Conservation (phyloP, 2,113 vertebrate genomes). For the Notothenia rossii region DNA sequence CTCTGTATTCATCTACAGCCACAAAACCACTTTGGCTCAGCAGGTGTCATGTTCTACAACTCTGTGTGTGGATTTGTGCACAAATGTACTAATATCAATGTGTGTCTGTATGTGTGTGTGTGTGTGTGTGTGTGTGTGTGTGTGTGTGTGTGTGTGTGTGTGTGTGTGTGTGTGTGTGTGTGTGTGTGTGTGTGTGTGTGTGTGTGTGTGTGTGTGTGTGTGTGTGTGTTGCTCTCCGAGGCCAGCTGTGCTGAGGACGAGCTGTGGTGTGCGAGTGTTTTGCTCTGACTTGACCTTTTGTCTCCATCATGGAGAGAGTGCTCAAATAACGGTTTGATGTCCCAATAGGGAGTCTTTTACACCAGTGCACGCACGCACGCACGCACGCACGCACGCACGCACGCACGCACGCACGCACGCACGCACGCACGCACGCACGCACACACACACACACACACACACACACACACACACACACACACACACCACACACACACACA, state of each 20-base stretch:
- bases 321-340: slow-evolving; percentile 51
- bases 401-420: background rate
- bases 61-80: background rate
- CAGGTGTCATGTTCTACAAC: slow-evolving; percentile 35
- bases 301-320: slow-evolving; percentile 32
- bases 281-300: slow-evolving; percentile 56
- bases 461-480: background rate
- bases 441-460: background rate
- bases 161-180: background rate
- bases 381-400: background rate
- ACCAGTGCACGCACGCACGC: background rate
- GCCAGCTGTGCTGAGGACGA: slow-evolving; percentile 26
- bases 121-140: too few species aligned
- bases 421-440: background rate
- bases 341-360: slow-evolving; percentile 45
- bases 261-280: slow-evolving; percentile 30
- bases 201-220: background rate
- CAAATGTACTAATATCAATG: too few species aligned
- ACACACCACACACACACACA: background rate
- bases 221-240: too few species aligned
- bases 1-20: slow-evolving; percentile 43
- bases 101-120: background rate
- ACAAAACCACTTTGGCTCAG: slow-evolving; percentile 52
- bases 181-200: too few species aligned
- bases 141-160: background rate